Conservation (phyloP, 2,888 invertebrate genomes). For the Germaria angustata region DNA sequence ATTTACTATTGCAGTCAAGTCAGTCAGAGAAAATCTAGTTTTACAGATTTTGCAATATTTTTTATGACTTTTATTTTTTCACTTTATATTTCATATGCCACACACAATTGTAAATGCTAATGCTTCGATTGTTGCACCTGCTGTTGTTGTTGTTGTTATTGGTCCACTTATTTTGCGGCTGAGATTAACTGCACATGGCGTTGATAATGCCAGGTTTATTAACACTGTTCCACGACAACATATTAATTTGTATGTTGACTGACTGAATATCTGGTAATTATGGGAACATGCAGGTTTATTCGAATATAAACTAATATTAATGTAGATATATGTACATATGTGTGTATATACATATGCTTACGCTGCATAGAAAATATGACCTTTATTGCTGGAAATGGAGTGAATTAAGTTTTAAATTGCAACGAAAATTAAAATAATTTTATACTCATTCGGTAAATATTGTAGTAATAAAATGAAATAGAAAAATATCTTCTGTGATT, state of each 20-base stretch:
- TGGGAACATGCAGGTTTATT: background rate
- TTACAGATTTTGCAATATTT: constrained; percentile 21
- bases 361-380: background rate
- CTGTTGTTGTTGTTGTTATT: background rate
- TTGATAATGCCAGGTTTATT: constrained; percentile 29
- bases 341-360: background rate
- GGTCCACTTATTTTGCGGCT: background rate
- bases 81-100: background rate
- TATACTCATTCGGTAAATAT: background rate
- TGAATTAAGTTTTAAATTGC: constrained; percentile 5
- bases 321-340: background rate
- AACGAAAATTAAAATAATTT: background rate
- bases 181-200: background rate
- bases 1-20: constrained; percentile 9
- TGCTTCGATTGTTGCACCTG: too few relatives aligned
- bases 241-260: constrained; percentile 9
- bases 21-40: constrained; percentile 5
- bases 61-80: constrained; percentile 15
- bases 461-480: background rate
- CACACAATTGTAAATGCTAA: background rate
- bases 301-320: background rate
- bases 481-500: too few relatives aligned
- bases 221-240: constrained; percentile 7
- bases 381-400: constrained; percentile 21
- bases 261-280: constrained; percentile 7